A percentile compares a stretch with the other conserved stretches of the same genome.
These are phyloP conservation scores for Novumbra hubbsi DNA, from an alignment of 2,797 vertebrate species.

Conservation along the genomic window DNA sequence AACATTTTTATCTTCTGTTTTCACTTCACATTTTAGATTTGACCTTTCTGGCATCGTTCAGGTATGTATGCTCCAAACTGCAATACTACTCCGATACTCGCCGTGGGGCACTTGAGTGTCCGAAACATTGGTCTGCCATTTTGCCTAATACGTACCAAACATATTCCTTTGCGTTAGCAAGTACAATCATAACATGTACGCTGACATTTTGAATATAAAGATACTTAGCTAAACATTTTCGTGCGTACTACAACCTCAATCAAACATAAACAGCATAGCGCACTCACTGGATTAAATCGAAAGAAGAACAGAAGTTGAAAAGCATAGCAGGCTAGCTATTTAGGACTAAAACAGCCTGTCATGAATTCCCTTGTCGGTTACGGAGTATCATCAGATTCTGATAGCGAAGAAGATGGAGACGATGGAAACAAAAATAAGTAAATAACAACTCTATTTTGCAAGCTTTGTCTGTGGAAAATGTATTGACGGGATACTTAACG, in stretches of 20 bases:
- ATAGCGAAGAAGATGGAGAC: conserved; percentile 65
- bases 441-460: not conserved
- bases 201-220: not conserved
- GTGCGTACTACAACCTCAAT: not conserved
- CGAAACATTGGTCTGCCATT: not conserved
- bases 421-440: conserved; percentile 32
- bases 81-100: conserved; percentile 42
- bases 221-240: not conserved
- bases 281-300: not conserved
- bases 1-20: no score
- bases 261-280: not conserved
- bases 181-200: no score
- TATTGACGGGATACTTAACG: not conserved
- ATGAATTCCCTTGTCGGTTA: conserved; percentile 78
- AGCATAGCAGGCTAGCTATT: conserved; percentile 10
- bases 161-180: not conserved
- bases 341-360: not conserved
- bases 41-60: not conserved
- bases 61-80: conserved; percentile 12
- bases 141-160: not conserved
- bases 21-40: not conserved
- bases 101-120: conserved; percentile 35
- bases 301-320: not conserved
- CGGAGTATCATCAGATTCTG: conserved; percentile 74
- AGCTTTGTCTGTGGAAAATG: not conserved